Base-by-base conservation (phyloP, 2,888 invertebrate species). In the Aphidius colemani region DNA sequence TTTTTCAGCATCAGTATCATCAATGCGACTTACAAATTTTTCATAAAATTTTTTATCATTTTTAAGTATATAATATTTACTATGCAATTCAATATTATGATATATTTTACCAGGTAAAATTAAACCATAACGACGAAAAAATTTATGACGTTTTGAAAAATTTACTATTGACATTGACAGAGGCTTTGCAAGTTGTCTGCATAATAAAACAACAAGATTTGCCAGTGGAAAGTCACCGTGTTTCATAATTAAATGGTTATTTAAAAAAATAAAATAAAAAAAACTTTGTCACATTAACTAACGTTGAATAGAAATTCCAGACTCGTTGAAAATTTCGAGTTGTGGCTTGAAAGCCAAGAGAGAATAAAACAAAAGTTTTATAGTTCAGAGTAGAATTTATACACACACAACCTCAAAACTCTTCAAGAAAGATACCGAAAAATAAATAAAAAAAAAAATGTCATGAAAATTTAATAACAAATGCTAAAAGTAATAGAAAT, bases 101-200 rank as follows among this genome's bases (percentile, higher is more conserved):
- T 71, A 69, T 60, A 69, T 66, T 48, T 58, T 69, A 3, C 75
- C 77, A 11, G 76, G 71, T 10, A 64, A 55, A 48, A 74, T 45
- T n/a, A 76, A 66, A 51, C 69, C 63, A 63, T 73, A 68, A 48
- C 69, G 65, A 44, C 70, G 67, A 48, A 75, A 68, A 13, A 63
- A 61, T 46, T 71, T 72, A 45, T 61, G 72, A 11, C 53, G 56
- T 51, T 67, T 68, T 1, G 69, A 72, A 51, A 71, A 73, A 51
- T 64, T 57, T 6, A 75, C 71, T 40, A 77, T 73, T 41, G 62
- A 63, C 49, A 51, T 55, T 7, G 75, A 75, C 51, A 74, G 11
- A 5, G 74, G 75, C 48, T 70, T 69, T 6, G 71, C 69, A 6
- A 75, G 41, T 64, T 75, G 75, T 53, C 67, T 67, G 11, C 70